Conservation (phyloP, 1,140 invertebrate species). For the Drosophila pachea region DNA sequence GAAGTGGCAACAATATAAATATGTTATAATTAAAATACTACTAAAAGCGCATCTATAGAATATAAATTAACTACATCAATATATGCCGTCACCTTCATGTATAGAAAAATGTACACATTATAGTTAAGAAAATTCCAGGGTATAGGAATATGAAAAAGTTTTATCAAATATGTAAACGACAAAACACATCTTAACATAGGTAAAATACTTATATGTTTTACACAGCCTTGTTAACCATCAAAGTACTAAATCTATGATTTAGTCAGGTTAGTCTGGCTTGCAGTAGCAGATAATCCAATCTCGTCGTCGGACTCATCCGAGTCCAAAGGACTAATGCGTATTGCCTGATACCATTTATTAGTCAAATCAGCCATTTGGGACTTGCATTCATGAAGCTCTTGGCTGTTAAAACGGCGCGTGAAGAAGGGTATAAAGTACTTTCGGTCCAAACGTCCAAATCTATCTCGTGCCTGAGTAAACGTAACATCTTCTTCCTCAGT, state of each 20-base stretch:
- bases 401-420: slow-evolving; percentile 94
- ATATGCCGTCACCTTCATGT: slow-evolving; percentile 8
- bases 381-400: slow-evolving; percentile 96
- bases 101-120: not conserved
- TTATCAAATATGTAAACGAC: not conserved
- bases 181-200: not conserved
- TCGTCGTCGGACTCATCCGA: slow-evolving; percentile 81
- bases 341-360: slow-evolving; percentile 97
- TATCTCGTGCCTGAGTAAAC: slow-evolving; percentile 83
- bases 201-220: slow-evolving; percentile 28
- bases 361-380: slow-evolving; percentile 97
- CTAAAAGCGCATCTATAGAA: slow-evolving; percentile 31
- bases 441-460: slow-evolving; percentile 93
- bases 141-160: not conserved
- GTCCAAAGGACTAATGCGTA: slow-evolving; percentile 89
- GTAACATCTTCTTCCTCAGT: slow-evolving; percentile 93
- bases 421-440: slow-evolving; percentile 98
- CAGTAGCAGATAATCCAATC: slow-evolving; percentile 61
- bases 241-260: slow-evolving; percentile 47
- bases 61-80: slow-evolving; percentile 2
- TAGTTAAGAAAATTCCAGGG: slow-evolving; percentile 1
- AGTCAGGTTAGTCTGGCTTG: slow-evolving; percentile 70
- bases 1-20: slow-evolving; percentile 2
- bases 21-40: slow-evolving; percentile 46
- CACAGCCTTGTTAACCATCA: slow-evolving; percentile 1